A percentile compares a stretch with the other conserved stretches of the same genome.
phyloP scores from a whole-genome alignment of 2,797 vertebrate genomes.

The Falco naumanni region DNA sequence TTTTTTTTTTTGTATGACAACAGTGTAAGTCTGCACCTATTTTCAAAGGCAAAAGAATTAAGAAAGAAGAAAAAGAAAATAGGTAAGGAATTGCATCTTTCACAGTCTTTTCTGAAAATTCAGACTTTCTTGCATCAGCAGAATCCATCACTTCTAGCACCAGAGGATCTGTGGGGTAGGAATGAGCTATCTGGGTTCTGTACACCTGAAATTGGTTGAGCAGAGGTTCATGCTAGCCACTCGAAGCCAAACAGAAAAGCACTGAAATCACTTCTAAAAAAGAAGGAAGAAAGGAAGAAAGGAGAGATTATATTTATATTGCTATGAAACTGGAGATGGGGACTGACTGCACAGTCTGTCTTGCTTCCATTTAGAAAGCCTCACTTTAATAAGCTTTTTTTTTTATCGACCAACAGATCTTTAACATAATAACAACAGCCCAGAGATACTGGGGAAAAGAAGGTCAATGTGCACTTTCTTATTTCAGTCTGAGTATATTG shows the following conservation, averaged over 20 bases:
- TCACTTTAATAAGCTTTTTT: not conserved
- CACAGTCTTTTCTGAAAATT: not conserved
- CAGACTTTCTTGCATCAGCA: not conserved
- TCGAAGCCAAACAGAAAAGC: not conserved
- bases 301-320: not conserved
- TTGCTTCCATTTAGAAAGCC: slow-evolving; percentile 8
- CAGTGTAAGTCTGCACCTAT: not conserved
- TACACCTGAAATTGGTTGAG: not conserved
- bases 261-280: not conserved
- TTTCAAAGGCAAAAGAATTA: not conserved
- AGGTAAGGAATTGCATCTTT: not conserved
- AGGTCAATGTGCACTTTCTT: not conserved
- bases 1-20: not conserved
- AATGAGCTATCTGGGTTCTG: not conserved
- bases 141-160: not conserved
- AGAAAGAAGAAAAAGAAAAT: not conserved
- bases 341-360: not conserved
- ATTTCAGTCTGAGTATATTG: not conserved
- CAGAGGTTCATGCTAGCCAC: not conserved
- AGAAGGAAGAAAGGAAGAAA: not conserved
- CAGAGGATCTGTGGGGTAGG: not conserved
- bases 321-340: not conserved
- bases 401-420: not conserved
- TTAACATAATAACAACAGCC: not conserved
- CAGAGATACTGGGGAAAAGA: not conserved